Conservation (phyloP, 1,140 invertebrate species). For the Drosophila biarmipes region DNA sequence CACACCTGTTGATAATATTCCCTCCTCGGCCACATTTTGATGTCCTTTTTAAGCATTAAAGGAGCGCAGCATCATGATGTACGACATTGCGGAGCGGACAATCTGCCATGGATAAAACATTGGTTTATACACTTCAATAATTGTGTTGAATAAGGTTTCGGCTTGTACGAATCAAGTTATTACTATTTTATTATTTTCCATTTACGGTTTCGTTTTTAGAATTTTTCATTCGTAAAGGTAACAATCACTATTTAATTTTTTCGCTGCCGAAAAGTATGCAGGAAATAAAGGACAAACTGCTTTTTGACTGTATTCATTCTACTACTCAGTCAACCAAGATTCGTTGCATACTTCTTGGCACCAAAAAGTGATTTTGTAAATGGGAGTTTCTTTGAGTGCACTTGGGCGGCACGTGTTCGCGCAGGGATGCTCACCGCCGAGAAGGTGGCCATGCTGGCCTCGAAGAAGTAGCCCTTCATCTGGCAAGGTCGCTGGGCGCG, state of each 20-base stretch:
- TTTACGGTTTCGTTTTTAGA: too few species aligned
- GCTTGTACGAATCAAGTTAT: too few species aligned
- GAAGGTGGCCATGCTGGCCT: slow-evolving; percentile 72
- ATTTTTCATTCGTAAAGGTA: too few species aligned
- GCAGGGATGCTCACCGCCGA: slow-evolving; percentile 40
- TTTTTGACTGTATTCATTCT: too few species aligned
- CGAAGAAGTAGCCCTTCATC: slow-evolving; percentile 65
- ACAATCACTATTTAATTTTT: too few species aligned
- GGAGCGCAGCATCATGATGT: slow-evolving; percentile 73
- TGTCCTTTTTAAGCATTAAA: slow-evolving; percentile 47
- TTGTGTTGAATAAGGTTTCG: too few species aligned
- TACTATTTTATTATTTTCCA: too few species aligned
- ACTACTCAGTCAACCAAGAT: too few species aligned
- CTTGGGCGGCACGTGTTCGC: background rate
- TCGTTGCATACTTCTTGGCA: too few species aligned
- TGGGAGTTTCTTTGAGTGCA: background rate
- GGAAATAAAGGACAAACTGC: too few species aligned
- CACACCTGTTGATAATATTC: background rate
- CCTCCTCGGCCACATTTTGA: background rate
- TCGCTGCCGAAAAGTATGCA: too few species aligned
- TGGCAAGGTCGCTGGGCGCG: slow-evolving; percentile 62
- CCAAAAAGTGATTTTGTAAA: background rate
- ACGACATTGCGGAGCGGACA: slow-evolving; percentile 66
- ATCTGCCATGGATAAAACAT: slow-evolving; percentile 31
- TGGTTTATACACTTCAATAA: too few species aligned